Evolutionary conservation across 30 jellyfish, hydroid and myxozoan species (phyloP).

Genomic region (Aurelia sp.): DNA sequence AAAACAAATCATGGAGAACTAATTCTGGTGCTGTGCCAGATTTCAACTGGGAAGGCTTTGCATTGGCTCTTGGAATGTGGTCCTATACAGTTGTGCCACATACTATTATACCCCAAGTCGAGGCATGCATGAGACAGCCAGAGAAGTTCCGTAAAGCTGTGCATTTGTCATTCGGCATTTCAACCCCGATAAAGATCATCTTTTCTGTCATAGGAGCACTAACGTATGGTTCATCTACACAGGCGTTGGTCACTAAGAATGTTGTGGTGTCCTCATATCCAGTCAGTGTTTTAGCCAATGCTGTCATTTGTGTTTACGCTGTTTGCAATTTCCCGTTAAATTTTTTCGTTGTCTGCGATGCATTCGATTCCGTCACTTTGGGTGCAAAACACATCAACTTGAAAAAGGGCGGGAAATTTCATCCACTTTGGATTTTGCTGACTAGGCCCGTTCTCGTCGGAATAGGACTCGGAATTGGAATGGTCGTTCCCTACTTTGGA

Average conservation of each 20-base stretch:
- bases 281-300: constrained; percentile 34
- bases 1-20: constrained; percentile 49
- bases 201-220: constrained; percentile 81
- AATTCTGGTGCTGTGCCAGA: constrained; percentile 48
- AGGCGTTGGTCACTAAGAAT: constrained; percentile 51
- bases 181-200: constrained; percentile 50
- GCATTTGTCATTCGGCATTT: constrained; percentile 26
- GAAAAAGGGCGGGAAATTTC: constrained; percentile 56
- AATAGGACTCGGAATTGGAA: constrained; percentile 35
- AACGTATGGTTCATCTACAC: constrained; percentile 69
- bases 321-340: constrained; percentile 56
- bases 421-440: constrained; percentile 60
- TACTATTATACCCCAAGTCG: constrained; percentile 73
- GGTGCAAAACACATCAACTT: constrained; percentile 37
- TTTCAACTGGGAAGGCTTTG: constrained; percentile 50
- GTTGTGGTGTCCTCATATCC: constrained; percentile 26
- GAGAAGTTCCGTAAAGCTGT: constrained; percentile 33
- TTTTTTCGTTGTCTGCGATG: constrained; percentile 63
- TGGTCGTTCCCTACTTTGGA: constrained; percentile 76
- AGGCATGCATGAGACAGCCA: constrained; percentile 78
- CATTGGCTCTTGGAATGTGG: constrained; percentile 69
- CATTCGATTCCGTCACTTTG: constrained; percentile 49
- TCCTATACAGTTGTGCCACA: constrained; percentile 48
- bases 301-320: constrained; percentile 40
- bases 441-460: constrained; percentile 67